Conservation (phyloP, 2,797 vertebrate species). For the Chromis chromis region DNA sequence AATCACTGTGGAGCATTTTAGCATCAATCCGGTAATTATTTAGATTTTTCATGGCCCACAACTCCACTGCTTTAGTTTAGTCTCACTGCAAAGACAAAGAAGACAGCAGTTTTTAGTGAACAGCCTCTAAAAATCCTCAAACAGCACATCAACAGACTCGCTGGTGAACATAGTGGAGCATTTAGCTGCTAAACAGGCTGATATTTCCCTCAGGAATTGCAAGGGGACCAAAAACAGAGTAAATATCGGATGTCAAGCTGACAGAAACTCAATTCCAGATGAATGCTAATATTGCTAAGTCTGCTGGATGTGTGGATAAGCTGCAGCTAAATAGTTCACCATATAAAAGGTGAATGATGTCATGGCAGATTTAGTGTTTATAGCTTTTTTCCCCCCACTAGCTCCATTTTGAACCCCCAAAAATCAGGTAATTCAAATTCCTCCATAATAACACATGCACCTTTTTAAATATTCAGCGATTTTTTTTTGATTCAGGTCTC, state of each 20-base stretch:
- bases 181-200: neutral
- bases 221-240: neutral
- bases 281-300: neutral
- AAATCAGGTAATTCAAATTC: neutral
- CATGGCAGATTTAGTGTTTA: too few species aligned
- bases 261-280: neutral
- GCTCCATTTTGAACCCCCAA: too few species aligned
- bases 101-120: neutral
- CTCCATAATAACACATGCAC: too few species aligned
- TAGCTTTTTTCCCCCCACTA: too few species aligned
- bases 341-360: neutral
- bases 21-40: neutral
- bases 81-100: neutral
- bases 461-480: too few species aligned
- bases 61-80: neutral
- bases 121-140: neutral
- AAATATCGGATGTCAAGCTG: neutral
- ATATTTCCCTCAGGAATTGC: neutral
- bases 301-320: neutral
- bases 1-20: conserved; percentile 1
- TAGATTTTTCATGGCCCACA: neutral
- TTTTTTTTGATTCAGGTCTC: too few species aligned
- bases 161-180: neutral
- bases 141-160: neutral
- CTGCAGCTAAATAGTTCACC: neutral